phyloP scores from a whole-genome alignment of 2,113 vertebrate genomes.

The Alligator mississippiensis region DNA sequence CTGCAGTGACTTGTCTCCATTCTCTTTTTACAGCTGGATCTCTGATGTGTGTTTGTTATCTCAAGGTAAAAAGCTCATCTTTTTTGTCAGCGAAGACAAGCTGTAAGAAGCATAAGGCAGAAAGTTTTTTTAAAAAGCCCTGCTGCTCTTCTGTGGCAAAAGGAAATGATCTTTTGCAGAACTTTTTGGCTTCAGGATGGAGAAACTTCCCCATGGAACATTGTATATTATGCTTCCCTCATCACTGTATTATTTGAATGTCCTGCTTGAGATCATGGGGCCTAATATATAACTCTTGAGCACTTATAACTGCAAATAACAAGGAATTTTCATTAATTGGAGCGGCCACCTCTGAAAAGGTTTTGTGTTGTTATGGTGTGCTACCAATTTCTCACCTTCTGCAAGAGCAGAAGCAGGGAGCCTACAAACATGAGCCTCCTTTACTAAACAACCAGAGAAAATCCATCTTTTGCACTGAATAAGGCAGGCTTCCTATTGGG shows the following conservation, averaged over 20 bases:
- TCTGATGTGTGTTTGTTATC: background rate
- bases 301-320: background rate
- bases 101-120: background rate
- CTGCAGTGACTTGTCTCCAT: accelerated
- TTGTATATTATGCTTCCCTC: background rate
- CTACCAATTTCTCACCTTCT: background rate
- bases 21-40: background rate
- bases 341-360: too few species aligned
- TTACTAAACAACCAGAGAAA: background rate
- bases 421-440: background rate
- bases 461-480: background rate
- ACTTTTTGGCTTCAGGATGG: background rate
- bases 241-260: background rate
- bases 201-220: background rate
- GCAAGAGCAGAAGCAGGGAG: background rate
- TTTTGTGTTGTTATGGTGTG: background rate
- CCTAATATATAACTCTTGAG: background rate
- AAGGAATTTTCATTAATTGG: background rate
- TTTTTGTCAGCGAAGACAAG: background rate
- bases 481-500: too few species aligned
- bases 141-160: background rate
- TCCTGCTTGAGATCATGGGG: background rate
- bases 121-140: background rate
- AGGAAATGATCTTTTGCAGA: background rate
- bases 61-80: background rate